Evolutionary conservation across 1,140 invertebrate species (phyloP).

Genomic region (Tyrophagus putrescentiae): DNA sequence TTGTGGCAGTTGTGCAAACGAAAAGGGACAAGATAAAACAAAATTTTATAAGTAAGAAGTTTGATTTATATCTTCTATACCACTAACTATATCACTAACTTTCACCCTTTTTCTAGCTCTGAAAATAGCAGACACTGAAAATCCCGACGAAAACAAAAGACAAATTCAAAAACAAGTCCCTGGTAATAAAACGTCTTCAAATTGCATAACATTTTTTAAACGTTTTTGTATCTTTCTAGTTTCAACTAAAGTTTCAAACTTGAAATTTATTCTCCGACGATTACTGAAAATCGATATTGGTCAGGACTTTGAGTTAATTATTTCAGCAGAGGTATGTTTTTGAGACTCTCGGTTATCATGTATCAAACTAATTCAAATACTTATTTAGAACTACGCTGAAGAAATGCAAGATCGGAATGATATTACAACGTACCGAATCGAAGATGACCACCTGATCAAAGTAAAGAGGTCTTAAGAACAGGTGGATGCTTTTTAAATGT

Average conservation of each 20-base stretch:
- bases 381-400: slow-evolving; percentile 8
- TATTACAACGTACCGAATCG: neutral
- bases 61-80: neutral
- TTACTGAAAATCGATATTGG: neutral
- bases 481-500: too few species aligned
- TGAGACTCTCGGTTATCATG: too few species aligned
- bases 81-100: neutral
- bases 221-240: neutral
- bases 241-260: slow-evolving; percentile 9
- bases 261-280: slow-evolving; percentile 7
- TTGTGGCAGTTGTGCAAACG: neutral
- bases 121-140: neutral
- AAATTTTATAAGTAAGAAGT: slow-evolving; percentile 6
- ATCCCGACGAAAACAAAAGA: neutral
- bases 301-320: neutral
- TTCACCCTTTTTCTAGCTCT: neutral
- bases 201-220: neutral
- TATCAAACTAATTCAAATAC: too few species aligned
- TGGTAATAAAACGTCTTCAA: neutral
- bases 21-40: slow-evolving; percentile 12
- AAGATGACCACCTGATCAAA: neutral
- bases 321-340: neutral
- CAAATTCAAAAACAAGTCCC: slow-evolving; percentile 11
- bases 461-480: neutral
- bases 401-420: slow-evolving; percentile 8